Conservation (phyloP, 2,797 vertebrate species). For the Cossypha heuglini region DNA sequence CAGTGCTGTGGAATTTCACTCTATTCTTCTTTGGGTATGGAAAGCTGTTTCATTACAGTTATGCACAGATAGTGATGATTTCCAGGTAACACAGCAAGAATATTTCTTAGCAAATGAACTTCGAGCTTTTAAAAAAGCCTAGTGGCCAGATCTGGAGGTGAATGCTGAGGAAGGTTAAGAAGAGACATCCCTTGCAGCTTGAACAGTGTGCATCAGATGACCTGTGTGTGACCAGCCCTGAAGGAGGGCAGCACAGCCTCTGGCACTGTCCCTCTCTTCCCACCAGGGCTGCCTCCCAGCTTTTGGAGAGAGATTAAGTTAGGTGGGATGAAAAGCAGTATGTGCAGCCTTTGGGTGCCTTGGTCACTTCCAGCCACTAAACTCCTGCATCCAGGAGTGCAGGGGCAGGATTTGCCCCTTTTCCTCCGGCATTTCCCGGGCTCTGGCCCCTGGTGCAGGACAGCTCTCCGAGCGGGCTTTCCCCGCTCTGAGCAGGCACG, state of each 20-base stretch:
- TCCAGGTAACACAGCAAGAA: neutral
- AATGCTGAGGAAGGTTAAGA: neutral
- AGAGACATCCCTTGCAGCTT: neutral
- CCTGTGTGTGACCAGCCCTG: fast-evolving
- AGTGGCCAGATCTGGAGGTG: neutral
- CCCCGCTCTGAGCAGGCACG: fast-evolving
- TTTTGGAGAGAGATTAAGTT: neutral
- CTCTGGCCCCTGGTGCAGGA: neutral
- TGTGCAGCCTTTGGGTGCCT: neutral
- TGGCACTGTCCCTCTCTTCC: neutral
- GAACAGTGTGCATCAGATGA: neutral
- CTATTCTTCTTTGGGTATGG: neutral
- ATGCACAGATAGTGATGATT: neutral
- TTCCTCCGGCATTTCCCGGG: fast-evolving
- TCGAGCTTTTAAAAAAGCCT: neutral
- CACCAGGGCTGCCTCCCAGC: neutral
- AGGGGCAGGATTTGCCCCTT: neutral
- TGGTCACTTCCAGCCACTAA: neutral
- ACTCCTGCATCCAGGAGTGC: neutral
- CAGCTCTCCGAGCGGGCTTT: fast-evolving
- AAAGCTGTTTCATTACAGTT: neutral
- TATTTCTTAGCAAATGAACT: neutral
- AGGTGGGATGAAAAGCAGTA: neutral
- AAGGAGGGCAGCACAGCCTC: neutral
- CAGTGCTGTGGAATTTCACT: neutral